Base-by-base conservation (phyloP, 2,888 invertebrate species). In the Stenchaetothrips biformis region DNA sequence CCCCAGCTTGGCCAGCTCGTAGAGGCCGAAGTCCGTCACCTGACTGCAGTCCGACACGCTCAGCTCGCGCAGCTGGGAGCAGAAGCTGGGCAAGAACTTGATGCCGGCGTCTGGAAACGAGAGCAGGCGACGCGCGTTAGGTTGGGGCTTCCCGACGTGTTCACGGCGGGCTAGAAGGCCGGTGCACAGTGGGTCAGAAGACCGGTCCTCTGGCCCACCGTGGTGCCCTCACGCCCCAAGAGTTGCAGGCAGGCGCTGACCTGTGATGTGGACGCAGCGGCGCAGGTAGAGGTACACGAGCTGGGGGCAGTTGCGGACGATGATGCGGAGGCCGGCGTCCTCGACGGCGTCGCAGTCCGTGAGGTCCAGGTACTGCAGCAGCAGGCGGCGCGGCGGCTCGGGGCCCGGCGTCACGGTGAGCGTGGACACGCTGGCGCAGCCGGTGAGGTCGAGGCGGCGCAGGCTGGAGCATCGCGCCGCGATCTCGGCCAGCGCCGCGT, bases 71-170 rank as follows among this genome's bases (percentile, higher is more conserved):
- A 97, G 88, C 80, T 92, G 92, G 47, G 91, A 89, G 86, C 97
- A 97, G 87, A 96, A 96, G 82, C 95, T 95, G 47, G 96, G 95
- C 83, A 97, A 92, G 87, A 94, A 95, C 86, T 96, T 93, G n/a
- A 97, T 90, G 82, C 96, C 96, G 83, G 94, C 92, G 89, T 97
- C 97, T 92, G 87, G 27, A 37, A 37, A 4, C 37, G 37, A 37
- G 37, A 37, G 4, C 37, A 37, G 37, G 37, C 2, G 37, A 4
- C 2, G 37, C 37, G 37, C 37, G 37, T 37, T 37, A 37, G 37
- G 1, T 37, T 37, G 37, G 37, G 37, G 37, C 37, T 37, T 37
- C 21, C 25, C 25, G 21, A 79, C 21, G 37, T n/a, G 37, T 77
- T 80, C 37, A 18, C 47, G 3, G 2, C 16, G 27, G 47, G 80